Evolutionary conservation across 2,888 invertebrate genomes (phyloP).

Genomic region (Agrilus biguttatus): DNA sequence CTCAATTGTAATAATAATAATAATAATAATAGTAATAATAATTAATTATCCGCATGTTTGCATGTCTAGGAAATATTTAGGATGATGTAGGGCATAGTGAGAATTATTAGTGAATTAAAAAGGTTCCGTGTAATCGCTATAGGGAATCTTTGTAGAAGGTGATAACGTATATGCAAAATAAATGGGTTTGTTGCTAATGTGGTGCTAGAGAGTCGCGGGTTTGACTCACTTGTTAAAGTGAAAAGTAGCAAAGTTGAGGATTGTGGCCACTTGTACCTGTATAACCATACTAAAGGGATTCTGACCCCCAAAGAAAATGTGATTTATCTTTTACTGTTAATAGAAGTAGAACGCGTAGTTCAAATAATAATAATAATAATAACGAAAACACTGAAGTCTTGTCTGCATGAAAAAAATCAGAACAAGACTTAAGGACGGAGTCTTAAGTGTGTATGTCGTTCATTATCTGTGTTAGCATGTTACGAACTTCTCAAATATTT

Average conservation of each 20-base stretch:
- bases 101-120: too few relatives aligned
- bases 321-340: constrained; percentile 26
- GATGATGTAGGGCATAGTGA: too few relatives aligned
- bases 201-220: too few relatives aligned
- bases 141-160: too few relatives aligned
- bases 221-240: too few relatives aligned
- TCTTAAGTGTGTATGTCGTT: constrained; percentile 30
- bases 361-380: constrained; percentile 1
- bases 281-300: constrained; percentile 20
- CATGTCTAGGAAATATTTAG: too few relatives aligned
- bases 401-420: constrained; percentile 1
- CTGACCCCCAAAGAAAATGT: constrained; percentile 29
- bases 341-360: background rate
- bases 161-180: too few relatives aligned
- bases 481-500: constrained; percentile 24
- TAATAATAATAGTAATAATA: constrained; percentile 1
- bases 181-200: too few relatives aligned
- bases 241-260: background rate
- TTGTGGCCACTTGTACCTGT: constrained; percentile 15
- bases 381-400: background rate
- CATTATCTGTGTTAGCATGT: constrained; percentile 32
- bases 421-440: constrained; percentile 11
- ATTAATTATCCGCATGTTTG: too few relatives aligned
- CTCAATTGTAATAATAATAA: background rate
- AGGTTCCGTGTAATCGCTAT: too few relatives aligned